These are phyloP conservation scores for Troglohyphantes excavatus DNA, from an alignment of 2,888 invertebrate genomes.

Conservation along the genomic window DNA sequence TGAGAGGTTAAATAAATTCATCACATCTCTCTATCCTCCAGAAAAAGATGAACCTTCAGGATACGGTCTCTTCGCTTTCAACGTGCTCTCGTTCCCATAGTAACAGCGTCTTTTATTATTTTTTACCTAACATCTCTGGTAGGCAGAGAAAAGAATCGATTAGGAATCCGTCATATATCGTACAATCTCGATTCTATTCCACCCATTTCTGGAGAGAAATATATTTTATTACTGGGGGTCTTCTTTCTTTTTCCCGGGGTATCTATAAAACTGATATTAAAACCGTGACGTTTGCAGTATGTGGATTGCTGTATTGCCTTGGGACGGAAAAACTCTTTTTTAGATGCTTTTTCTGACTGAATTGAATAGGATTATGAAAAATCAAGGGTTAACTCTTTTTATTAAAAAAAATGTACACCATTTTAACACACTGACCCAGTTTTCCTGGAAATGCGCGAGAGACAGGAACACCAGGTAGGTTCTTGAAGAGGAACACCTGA, in stretches of 20 bases:
- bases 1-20: slow-evolving; percentile 1
- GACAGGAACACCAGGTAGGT: no score
- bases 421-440: no score
- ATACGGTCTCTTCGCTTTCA: slow-evolving; percentile 20
- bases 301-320: not conserved
- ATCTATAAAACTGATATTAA: slow-evolving; percentile 30
- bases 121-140: not conserved
- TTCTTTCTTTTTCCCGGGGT: not conserved
- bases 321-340: not conserved
- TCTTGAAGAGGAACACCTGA: no score
- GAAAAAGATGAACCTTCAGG: not conserved
- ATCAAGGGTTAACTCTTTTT: no score
- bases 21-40: not conserved
- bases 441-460: no score
- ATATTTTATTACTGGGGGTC: slow-evolving; percentile 45
- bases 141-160: slow-evolving; percentile 56
- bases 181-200: slow-evolving; percentile 31
- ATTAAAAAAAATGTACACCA: no score
- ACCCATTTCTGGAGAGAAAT: not conserved
- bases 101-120: slow-evolving; percentile 38
- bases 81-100: slow-evolving; percentile 12
- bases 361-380: no score
- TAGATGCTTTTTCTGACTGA: no score
- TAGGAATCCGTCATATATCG: slow-evolving; percentile 61
- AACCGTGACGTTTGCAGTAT: no score